phyloP scores from a whole-genome alignment of 2,888 invertebrate genomes.

The Archips xylosteana region DNA sequence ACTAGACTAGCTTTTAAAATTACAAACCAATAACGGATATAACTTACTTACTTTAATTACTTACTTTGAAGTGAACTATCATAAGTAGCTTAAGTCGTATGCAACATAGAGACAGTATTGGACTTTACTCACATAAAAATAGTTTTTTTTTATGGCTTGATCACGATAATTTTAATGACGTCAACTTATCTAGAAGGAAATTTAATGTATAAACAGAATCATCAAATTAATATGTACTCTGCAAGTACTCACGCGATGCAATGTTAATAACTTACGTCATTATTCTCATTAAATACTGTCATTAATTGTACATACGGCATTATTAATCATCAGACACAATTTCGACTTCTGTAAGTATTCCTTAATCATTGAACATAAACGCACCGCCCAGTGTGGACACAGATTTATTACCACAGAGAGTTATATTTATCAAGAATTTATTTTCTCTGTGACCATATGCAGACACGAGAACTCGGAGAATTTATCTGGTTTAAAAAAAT shows the following conservation, averaged over 20 bases:
- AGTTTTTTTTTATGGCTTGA: neutral
- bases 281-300: constrained; percentile 1
- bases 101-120: neutral
- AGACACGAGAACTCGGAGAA: constrained; percentile 17
- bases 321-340: constrained; percentile 28
- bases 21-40: neutral
- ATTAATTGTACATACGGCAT: constrained; percentile 21
- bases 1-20: neutral
- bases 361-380: constrained; percentile 18
- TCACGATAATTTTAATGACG: neutral
- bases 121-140: neutral
- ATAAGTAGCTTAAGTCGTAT: constrained; percentile 1
- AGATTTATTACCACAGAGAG: constrained; percentile 45
- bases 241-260: neutral
- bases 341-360: constrained; percentile 25
- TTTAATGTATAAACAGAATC: neutral
- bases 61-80: neutral
- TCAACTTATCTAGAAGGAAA: neutral
- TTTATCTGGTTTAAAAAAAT: neutral
- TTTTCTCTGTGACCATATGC: constrained; percentile 47
- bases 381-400: constrained; percentile 10
- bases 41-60: neutral
- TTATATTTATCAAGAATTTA: constrained; percentile 52
- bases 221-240: neutral
- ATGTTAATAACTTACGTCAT: neutral